Percentiles rank a stretch among this genome's conserved stretches.
These are phyloP conservation scores for Colinus virginianus DNA, from an alignment of 2,113 vertebrate species.

Conservation along the genomic window DNA sequence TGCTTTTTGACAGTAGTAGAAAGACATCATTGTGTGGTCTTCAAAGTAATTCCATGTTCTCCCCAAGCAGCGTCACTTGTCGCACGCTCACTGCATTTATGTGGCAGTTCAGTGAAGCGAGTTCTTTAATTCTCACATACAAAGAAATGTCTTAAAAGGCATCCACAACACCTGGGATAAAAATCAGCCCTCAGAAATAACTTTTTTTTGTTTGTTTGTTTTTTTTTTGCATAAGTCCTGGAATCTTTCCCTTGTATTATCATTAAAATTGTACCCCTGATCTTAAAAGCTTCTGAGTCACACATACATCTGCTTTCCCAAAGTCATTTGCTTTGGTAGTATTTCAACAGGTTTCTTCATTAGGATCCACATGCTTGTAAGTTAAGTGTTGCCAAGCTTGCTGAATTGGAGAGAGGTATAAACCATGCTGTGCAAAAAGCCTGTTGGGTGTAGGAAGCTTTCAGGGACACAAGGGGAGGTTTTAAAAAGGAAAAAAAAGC, in stretches of 20 bases:
- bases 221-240: conserved; percentile 14
- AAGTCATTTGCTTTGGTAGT: conserved; percentile 16
- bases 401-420: conserved; percentile 15
- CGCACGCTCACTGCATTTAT: not conserved
- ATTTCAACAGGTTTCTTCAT: conserved; percentile 47
- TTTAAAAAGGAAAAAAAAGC: not conserved
- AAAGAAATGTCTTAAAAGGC: not conserved
- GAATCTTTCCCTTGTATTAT: conserved; percentile 10
- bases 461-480: not conserved
- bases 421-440: not conserved
- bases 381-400: not conserved
- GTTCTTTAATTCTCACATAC: not conserved
- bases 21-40: not conserved
- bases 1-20: not conserved
- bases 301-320: not conserved
- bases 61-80: not conserved
- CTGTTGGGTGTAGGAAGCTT: not conserved
- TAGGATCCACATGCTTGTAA: conserved; percentile 1
- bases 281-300: not conserved
- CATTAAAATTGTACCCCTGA: conserved; percentile 7
- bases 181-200: conserved; percentile 25
- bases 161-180: not conserved
- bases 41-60: not conserved
- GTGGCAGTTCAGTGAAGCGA: not conserved
- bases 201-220: not conserved